phyloP scores from a whole-genome alignment of 2,797 vertebrate species.

The Epinephelus malabaricus region DNA sequence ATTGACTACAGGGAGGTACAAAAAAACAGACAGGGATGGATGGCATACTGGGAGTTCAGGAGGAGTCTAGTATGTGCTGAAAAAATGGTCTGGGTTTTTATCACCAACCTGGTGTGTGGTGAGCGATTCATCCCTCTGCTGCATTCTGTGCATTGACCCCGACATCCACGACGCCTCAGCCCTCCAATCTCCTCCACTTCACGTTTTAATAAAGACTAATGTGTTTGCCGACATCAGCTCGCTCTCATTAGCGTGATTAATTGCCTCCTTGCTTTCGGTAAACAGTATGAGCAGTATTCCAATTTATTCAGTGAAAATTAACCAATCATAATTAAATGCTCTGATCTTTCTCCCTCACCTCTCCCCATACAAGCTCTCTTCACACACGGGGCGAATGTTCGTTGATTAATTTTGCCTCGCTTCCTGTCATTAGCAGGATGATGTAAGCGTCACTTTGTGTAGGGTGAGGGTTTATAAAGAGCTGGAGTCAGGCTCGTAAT shows the following conservation, averaged over 20 bases:
- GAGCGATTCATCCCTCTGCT: slow-evolving; percentile 16
- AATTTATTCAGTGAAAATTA: slow-evolving; percentile 82
- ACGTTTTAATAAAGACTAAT: slow-evolving; percentile 81
- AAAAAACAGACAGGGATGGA: slow-evolving; percentile 3
- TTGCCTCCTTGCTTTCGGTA: slow-evolving; percentile 84
- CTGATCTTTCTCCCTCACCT: slow-evolving; percentile 56
- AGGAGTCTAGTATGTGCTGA: background rate
- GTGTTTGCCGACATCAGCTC: slow-evolving; percentile 76
- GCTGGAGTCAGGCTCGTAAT: slow-evolving; percentile 33
- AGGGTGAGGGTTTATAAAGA: slow-evolving; percentile 38
- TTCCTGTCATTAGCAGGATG: slow-evolving; percentile 48
- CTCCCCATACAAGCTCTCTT: slow-evolving; percentile 33
- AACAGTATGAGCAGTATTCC: slow-evolving; percentile 80
- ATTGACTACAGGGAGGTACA: background rate
- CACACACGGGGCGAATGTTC: slow-evolving; percentile 36
- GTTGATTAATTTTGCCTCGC: slow-evolving; percentile 48
- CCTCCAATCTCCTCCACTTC: slow-evolving; percentile 33
- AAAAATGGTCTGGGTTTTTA: slow-evolving; percentile 18
- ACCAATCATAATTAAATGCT: slow-evolving; percentile 77
- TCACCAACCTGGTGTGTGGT: slow-evolving; percentile 2
- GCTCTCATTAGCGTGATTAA: slow-evolving; percentile 89
- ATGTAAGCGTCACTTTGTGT: slow-evolving; percentile 41
- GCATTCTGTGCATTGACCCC: slow-evolving; percentile 39
- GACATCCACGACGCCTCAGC: slow-evolving; percentile 12
- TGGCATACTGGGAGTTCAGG: background rate